These are phyloP conservation scores for Zoanthus gigantus DNA, from an alignment of 92 coral and sea anemone genomes.

Conservation along the genomic window DNA sequence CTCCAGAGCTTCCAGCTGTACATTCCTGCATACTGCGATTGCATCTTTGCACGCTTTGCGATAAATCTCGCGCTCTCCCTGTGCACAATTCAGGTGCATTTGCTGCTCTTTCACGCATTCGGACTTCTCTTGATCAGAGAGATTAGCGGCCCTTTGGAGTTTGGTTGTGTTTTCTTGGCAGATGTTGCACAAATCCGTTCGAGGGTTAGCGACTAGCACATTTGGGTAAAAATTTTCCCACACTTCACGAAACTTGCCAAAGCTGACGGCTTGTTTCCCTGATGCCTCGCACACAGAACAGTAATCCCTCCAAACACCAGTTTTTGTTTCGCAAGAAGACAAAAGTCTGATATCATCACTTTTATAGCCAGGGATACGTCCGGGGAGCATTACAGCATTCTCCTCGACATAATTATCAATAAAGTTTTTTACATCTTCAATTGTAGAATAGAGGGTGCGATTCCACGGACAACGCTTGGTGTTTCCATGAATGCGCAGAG, in stretches of 20 bases:
- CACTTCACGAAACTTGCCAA: conserved; percentile 22
- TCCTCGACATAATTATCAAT: not conserved
- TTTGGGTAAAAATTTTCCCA: not conserved
- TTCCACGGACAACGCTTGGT: not conserved
- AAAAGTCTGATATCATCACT: too few relatives aligned
- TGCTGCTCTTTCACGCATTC: conserved; percentile 9
- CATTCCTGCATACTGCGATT: not conserved
- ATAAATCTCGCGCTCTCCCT: conserved; percentile 40
- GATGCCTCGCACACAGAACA: not conserved
- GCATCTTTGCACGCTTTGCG: conserved; percentile 39
- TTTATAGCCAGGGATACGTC: too few relatives aligned
- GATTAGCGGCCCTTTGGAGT: conserved; percentile 20
- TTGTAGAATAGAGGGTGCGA: too few relatives aligned
- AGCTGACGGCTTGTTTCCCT: conserved; percentile 10
- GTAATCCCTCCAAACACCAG: too few relatives aligned
- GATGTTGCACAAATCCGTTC: conserved; percentile 25
- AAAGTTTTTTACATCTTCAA: too few relatives aligned
- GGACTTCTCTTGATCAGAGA: conserved; percentile 25
- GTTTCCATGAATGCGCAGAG: too few relatives aligned
- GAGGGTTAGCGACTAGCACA: not conserved
- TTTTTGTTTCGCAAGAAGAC: too few relatives aligned
- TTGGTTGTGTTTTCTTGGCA: conserved; percentile 43
- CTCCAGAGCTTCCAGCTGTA: not conserved
- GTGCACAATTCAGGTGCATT: conserved; percentile 14
- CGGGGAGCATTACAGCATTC: not conserved